These are phyloP conservation scores for Atherinosoma microstoma DNA, from an alignment of 2,797 vertebrate genomes.

Conservation along the genomic window DNA sequence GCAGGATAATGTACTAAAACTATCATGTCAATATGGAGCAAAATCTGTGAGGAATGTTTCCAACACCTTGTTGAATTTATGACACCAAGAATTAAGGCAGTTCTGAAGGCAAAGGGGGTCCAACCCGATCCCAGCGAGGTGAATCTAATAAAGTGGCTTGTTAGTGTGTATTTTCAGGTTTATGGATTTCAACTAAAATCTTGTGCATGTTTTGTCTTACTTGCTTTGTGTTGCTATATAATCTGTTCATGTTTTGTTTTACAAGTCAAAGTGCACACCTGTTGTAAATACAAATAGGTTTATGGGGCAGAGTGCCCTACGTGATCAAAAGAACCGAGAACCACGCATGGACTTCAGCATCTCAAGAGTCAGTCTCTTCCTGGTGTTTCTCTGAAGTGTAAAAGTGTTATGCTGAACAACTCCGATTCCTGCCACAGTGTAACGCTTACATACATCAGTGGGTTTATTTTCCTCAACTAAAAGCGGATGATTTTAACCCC, in stretches of 20 bases:
- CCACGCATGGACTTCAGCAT: not conserved
- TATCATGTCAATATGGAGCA: too few species aligned
- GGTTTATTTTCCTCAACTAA: not conserved
- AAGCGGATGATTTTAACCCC: not conserved
- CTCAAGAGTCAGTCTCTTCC: not conserved
- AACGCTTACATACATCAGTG: not conserved
- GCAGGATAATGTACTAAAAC: too few species aligned
- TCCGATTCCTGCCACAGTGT: not conserved
- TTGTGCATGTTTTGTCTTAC: not conserved
- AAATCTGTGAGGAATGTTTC: too few species aligned
- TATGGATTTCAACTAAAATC: not conserved
- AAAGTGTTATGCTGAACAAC: not conserved
- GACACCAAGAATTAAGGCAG: too few species aligned
- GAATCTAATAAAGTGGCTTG: too few species aligned
- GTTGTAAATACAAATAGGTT: not conserved
- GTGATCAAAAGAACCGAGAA: not conserved
- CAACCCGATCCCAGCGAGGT: too few species aligned
- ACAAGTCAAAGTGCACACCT: too few species aligned
- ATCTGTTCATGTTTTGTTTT: not conserved
- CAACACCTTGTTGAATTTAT: too few species aligned
- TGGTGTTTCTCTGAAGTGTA: not conserved
- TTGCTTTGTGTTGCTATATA: not conserved
- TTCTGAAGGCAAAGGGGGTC: too few species aligned
- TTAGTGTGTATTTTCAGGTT: not conserved
- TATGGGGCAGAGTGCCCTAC: not conserved